Percentiles rank a stretch among this genome's conserved stretches.
phyloP scores from a whole-genome alignment of 2,113 vertebrate genomes.

The Plecturocebus donacophilus region DNA sequence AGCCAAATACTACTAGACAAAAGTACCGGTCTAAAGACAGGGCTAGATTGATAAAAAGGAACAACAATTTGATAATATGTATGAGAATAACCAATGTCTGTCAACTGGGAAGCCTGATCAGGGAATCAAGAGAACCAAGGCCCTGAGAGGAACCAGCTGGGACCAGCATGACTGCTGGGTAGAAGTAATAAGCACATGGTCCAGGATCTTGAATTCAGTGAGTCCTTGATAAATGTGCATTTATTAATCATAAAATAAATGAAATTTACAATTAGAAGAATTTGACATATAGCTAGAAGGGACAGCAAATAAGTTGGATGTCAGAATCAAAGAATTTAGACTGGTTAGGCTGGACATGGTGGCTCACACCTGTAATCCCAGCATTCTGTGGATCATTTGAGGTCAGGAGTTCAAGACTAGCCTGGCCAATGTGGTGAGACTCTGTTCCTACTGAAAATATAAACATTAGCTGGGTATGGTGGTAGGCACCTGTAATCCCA shows the following conservation, averaged over 20 bases:
- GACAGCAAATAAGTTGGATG: not conserved
- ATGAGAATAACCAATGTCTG: not conserved
- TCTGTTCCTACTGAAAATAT: too few species aligned
- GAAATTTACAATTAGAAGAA: slow-evolving; percentile 24
- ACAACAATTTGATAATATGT: not conserved
- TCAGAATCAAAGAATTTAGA: not conserved
- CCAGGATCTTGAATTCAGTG: not conserved
- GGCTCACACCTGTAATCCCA: too few species aligned
- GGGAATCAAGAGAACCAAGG: not conserved
- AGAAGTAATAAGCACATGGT: not conserved
- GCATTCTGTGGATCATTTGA: too few species aligned
- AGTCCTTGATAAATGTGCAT: not conserved
- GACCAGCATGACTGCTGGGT: fast-evolving
- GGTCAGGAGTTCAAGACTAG: too few species aligned
- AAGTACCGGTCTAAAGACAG: not conserved
- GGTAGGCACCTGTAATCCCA: too few species aligned
- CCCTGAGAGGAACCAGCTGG: not conserved
- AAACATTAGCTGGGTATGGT: too few species aligned
- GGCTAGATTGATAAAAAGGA: not conserved
- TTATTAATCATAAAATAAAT: not conserved
- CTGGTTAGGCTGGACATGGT: too few species aligned
- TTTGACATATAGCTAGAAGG: not conserved
- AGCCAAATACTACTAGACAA: not conserved
- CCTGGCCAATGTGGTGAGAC: too few species aligned
- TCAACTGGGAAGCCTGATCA: not conserved